Evolutionary conservation across 2,113 vertebrate species (phyloP).

Genomic region (Epinephelus cyanopodus): DNA sequence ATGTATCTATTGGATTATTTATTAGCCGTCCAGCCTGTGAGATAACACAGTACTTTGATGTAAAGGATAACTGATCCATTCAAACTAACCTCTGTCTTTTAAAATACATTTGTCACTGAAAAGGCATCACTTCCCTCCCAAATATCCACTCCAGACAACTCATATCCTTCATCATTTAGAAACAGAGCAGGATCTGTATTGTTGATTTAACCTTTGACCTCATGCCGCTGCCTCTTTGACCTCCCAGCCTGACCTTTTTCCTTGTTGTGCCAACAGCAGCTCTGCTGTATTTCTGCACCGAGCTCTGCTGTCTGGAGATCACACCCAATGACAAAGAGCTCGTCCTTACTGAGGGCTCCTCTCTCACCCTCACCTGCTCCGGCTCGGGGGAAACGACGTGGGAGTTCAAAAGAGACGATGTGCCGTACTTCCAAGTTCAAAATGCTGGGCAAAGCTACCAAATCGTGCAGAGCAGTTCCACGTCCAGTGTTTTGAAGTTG

Average conservation of each 20-base stretch:
- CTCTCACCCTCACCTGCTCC: constrained; percentile 86
- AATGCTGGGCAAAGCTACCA: constrained; percentile 19
- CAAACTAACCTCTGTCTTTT: constrained; percentile 41
- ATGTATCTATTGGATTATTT: neutral
- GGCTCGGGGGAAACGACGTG: constrained; percentile 81
- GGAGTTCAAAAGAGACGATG: constrained; percentile 80
- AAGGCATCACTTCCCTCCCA: constrained; percentile 44
- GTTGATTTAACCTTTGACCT: constrained; percentile 78
- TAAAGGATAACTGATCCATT: constrained; percentile 22
- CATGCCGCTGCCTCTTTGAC: constrained; percentile 43
- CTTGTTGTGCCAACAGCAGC: constrained; percentile 72
- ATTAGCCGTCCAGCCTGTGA: neutral
- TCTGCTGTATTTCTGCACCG: constrained; percentile 70
- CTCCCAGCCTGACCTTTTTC: constrained; percentile 46
- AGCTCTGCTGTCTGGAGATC: constrained; percentile 79
- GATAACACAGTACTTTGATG: constrained; percentile 47
- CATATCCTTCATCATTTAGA: constrained; percentile 69
- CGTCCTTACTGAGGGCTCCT: constrained; percentile 84
- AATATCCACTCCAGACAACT: constrained; percentile 50
- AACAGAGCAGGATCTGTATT: constrained; percentile 69
- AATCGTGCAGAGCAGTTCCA: constrained; percentile 35
- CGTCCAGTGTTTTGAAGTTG: constrained; percentile 85
- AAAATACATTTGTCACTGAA: constrained; percentile 58
- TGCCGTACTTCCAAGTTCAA: constrained; percentile 47
- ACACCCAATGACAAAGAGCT: constrained; percentile 81